phyloP scores from a whole-genome alignment of 2,888 invertebrate genomes.

The Geophilus truncorum region DNA sequence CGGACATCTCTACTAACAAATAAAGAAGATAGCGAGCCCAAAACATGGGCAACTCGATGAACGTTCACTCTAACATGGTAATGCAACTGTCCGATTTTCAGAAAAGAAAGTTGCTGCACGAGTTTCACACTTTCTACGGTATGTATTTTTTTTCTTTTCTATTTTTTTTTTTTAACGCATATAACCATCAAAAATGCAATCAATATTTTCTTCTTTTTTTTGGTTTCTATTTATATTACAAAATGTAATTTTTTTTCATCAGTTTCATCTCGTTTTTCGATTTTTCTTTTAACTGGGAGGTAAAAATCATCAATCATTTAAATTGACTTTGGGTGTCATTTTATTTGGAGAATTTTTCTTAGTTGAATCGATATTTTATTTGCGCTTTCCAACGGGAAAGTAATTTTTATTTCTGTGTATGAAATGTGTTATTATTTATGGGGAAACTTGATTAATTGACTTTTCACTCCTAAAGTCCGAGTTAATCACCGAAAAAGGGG shows the following conservation, averaged over 20 bases:
- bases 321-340: slow-evolving; percentile 5
- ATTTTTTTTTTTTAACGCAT: neutral
- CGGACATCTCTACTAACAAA: neutral
- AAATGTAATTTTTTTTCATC: neutral
- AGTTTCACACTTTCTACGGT: slow-evolving; percentile 90
- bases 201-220: neutral
- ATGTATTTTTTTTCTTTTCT: slow-evolving; percentile 53
- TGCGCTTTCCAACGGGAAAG: neutral
- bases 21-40: neutral
- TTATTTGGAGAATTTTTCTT: neutral
- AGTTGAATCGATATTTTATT: neutral
- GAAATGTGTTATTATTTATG: neutral
- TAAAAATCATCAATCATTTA: slow-evolving; percentile 7
- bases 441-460: neutral
- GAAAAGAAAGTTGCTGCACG: slow-evolving; percentile 81
- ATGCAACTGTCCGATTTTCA: slow-evolving; percentile 65
- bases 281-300: no score
- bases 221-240: neutral
- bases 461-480: no score
- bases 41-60: slow-evolving; percentile 32
- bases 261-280: neutral
- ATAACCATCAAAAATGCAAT: slow-evolving; percentile 18
- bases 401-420: neutral
- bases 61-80: slow-evolving; percentile 29
- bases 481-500: no score